These are phyloP conservation scores for Drosophila vallismaia DNA, from an alignment of 2,888 invertebrate species.

Conservation along the genomic window DNA sequence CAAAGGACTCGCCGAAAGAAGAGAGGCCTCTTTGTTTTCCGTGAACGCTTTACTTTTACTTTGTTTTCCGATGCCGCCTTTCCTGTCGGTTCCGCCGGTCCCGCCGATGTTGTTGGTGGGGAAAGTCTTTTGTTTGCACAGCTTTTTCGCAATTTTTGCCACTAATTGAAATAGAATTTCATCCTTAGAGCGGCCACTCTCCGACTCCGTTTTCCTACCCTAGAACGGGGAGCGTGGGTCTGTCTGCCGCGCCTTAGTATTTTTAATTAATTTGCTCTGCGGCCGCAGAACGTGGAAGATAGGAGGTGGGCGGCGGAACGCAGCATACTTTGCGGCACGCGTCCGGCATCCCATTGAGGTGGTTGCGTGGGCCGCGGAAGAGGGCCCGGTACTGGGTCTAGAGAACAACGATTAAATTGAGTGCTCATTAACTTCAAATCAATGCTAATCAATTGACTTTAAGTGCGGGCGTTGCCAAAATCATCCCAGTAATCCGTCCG, in stretches of 20 bases:
- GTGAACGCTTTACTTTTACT: conserved; percentile 21
- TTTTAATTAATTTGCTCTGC: conserved; percentile 75
- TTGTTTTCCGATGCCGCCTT: conserved; percentile 35
- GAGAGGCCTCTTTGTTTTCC: conserved; percentile 16
- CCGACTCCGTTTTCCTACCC: conserved; percentile 8
- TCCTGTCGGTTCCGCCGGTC: conserved; percentile 1
- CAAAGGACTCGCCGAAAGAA: not conserved
- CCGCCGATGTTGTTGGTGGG: conserved; percentile 50
- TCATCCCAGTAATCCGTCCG: not conserved
- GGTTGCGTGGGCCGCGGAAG: not conserved
- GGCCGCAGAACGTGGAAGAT: conserved; percentile 38
- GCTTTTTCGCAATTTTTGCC: conserved; percentile 75
- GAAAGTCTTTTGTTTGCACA: conserved; percentile 76
- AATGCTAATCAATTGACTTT: conserved; percentile 73
- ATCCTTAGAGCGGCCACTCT: conserved; percentile 50
- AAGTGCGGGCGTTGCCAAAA: not conserved
- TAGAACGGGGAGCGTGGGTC: conserved; percentile 22
- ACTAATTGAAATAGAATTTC: conserved; percentile 80
- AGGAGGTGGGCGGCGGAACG: conserved; percentile 37
- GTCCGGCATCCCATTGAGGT: conserved; percentile 23
- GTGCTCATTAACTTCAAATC: conserved; percentile 74
- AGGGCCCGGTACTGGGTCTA: conserved; percentile 2
- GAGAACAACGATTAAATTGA: conserved; percentile 55
- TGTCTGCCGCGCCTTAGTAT: conserved; percentile 67
- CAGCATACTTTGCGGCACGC: conserved; percentile 65